Conservation (phyloP, 2,797 vertebrate genomes). For the Pangasius larnaudii region DNA sequence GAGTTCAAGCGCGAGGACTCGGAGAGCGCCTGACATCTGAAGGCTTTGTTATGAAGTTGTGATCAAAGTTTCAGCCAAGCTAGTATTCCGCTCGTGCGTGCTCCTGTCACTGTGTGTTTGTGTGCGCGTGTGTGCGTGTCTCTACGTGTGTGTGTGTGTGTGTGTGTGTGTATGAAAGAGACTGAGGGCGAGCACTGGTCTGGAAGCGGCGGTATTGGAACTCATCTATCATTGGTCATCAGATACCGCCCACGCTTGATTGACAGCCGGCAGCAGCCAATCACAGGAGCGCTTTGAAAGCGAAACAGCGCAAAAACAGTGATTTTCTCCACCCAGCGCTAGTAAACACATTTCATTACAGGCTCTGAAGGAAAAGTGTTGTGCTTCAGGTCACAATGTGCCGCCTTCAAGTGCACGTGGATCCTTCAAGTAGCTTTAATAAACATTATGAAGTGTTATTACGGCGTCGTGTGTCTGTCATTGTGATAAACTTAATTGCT, state of each 20-base stretch:
- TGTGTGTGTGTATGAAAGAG: conserved; percentile 65
- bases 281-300: conserved; percentile 56
- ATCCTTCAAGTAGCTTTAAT: background rate
- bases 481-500: background rate
- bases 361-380: background rate
- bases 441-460: background rate
- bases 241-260: conserved; percentile 73
- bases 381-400: background rate
- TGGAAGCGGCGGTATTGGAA: conserved; percentile 82
- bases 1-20: background rate
- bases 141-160: conserved; percentile 52
- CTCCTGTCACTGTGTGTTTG: conserved; percentile 66
- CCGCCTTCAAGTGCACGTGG: too few relatives aligned
- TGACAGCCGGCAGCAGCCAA: conserved; percentile 74
- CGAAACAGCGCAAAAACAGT: conserved; percentile 41
- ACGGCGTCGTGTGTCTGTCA: background rate
- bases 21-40: conserved; percentile 17
- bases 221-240: conserved; percentile 77
- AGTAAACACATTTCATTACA: conserved; percentile 59
- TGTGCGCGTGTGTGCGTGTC: conserved; percentile 66
- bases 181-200: conserved; percentile 24
- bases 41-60: conserved; percentile 38
- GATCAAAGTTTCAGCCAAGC: conserved; percentile 54
- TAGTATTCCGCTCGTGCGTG: conserved; percentile 46
- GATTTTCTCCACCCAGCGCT: conserved; percentile 62